Evolutionary conservation across 2,113 vertebrate genomes (phyloP), one percentile per base, ranked within the genome.

Genomic region (Sclerurus mexicanus): DNA sequence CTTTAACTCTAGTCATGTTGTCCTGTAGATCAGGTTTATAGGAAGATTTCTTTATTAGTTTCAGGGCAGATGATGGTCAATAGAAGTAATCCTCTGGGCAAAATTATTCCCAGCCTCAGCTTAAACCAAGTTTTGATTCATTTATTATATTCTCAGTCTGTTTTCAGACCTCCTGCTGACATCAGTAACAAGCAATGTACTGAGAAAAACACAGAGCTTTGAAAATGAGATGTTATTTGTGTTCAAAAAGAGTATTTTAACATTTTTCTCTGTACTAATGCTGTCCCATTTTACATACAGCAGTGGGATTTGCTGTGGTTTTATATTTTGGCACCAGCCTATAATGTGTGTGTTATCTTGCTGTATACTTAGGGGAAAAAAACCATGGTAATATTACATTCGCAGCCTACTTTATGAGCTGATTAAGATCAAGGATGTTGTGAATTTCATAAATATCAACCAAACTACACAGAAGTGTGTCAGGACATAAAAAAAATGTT

Each of bases 1-100:
- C 88, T 90, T 71, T 89, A 89, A 69, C 25, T 64, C 68, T 72
- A 68, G 68, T 75, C 56, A 78, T 90, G 56, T 53, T 92, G 66
- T 52, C 40, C 31, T 93, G 31, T 94, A 93, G 90, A 95, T 97
- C 92, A 87, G 39, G 27, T 95, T 94, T 95, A 89, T 87, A 77
- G 64, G 52, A 90, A 90, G 40, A 78, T 83, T 94, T 95, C 68
- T 88, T 95, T 96, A 80, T 95, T 97, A 67, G 59, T 88, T 93
- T 91, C 76, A 77, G 81, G 76, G 78, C 58, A 89, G 76, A 67
- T 71, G 60, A 72, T 71, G 83, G 90, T 94, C 94, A 96, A 79
- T 60, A 84, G 92, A 94, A 95, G 56, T 68, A 94, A 92, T 95
- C 92, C 88, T 90, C 56, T 80, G 90, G 82, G 92, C 60, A 91